phyloP scores from a whole-genome alignment of 2,113 vertebrate species.

The Chamaea fasciata region DNA sequence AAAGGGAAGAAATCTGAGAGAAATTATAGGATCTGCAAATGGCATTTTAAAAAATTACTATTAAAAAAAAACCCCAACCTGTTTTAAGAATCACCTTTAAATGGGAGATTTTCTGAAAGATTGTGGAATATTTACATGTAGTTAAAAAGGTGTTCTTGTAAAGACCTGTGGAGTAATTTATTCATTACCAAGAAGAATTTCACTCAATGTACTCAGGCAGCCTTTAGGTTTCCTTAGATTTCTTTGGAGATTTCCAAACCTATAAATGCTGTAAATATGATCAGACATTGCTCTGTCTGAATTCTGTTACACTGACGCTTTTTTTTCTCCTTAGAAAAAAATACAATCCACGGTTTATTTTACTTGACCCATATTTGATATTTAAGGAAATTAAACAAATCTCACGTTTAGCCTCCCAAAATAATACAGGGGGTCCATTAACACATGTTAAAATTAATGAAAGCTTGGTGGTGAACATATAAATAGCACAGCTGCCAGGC shows the following conservation, averaged over 20 bases:
- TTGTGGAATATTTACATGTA: slow-evolving; percentile 55
- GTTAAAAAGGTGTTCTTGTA: slow-evolving; percentile 40
- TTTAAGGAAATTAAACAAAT: slow-evolving; percentile 60
- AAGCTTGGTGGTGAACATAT: not conserved
- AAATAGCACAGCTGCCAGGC: slow-evolving; percentile 14
- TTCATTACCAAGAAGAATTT: slow-evolving; percentile 66
- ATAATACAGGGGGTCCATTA: slow-evolving; percentile 3
- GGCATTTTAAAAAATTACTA: slow-evolving; percentile 31
- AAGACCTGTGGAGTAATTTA: slow-evolving; percentile 61
- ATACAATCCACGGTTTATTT: slow-evolving; percentile 1
- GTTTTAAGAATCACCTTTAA: slow-evolving; percentile 66
- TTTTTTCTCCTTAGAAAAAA: not conserved
- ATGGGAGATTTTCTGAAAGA: slow-evolving; percentile 62
- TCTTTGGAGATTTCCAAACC: slow-evolving; percentile 67
- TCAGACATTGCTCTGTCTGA: slow-evolving; percentile 54
- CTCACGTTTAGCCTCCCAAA: slow-evolving; percentile 3
- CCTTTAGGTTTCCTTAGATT: slow-evolving; percentile 55
- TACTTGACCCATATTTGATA: slow-evolving; percentile 29
- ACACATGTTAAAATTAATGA: slow-evolving; percentile 20
- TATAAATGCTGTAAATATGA: slow-evolving; percentile 56
- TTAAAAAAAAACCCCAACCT: not conserved
- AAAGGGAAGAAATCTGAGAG: slow-evolving; percentile 28
- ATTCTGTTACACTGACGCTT: not conserved
- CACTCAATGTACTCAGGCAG: slow-evolving; percentile 23
- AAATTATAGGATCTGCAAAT: slow-evolving; percentile 66